These are phyloP conservation scores for Tanytarsus gracilentus DNA, from an alignment of 2,888 invertebrate genomes.

Conservation along the genomic window DNA sequence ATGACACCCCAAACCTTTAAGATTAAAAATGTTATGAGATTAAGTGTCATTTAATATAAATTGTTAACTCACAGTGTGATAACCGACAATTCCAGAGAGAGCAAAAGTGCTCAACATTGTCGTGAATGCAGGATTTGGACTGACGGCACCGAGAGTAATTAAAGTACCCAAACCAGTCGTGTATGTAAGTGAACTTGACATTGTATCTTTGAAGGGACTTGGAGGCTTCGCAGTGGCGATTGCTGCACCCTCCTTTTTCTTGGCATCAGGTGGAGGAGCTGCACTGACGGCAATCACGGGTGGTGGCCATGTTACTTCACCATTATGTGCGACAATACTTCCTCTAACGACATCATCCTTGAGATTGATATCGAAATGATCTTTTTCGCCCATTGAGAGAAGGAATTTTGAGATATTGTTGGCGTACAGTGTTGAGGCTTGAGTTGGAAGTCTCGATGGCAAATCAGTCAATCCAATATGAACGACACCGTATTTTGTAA, in stretches of 20 bases:
- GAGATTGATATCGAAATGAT: conserved; percentile 69
- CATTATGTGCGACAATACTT: conserved; percentile 65
- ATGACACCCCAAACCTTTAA: conserved; percentile 91
- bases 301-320: conserved; percentile 70
- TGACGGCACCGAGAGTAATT: conserved; percentile 55
- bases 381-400: conserved; percentile 50
- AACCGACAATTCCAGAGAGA: conserved; percentile 63
- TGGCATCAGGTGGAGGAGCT: conserved; percentile 40
- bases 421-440: conserved; percentile 78
- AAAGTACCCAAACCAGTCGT: conserved; percentile 62
- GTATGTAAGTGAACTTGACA: conserved; percentile 58
- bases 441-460: conserved; percentile 74
- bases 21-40: conserved; percentile 29
- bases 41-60: neutral
- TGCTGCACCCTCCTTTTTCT: conserved; percentile 35
- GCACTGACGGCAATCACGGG: conserved; percentile 55
- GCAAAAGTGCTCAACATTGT: conserved; percentile 82
- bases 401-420: conserved; percentile 85
- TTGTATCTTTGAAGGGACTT: conserved; percentile 59
- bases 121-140: conserved; percentile 78
- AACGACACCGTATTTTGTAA: conserved; percentile 66
- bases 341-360: conserved; percentile 82
- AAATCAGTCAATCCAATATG: conserved; percentile 81
- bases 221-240: conserved; percentile 45
- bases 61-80: conserved; percentile 34